These are phyloP conservation scores for Poecilia gillii DNA, from an alignment of 2,797 vertebrate genomes.

Conservation along the genomic window DNA sequence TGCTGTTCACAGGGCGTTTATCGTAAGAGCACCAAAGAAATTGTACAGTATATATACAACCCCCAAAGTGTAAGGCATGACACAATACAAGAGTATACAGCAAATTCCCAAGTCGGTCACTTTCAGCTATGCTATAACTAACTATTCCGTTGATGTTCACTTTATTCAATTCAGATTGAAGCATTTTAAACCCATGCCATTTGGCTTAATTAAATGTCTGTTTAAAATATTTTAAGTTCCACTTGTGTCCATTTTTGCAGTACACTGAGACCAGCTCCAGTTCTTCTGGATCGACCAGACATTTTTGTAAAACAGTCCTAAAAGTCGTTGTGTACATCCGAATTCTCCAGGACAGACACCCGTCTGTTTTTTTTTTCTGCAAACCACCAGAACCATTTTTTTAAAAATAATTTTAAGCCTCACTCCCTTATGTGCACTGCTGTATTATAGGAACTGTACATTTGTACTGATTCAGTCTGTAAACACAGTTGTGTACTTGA, in stretches of 20 bases:
- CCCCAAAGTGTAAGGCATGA: constrained; percentile 69
- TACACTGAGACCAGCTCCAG: constrained; percentile 75
- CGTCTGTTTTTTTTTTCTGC: constrained; percentile 32
- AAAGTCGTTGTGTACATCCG: constrained; percentile 38
- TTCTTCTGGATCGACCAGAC: constrained; percentile 36
- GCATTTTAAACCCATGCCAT: constrained; percentile 29
- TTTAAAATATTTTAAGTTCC: constrained; percentile 34
- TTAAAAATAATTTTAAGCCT: constrained; percentile 48
- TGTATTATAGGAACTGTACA: constrained; percentile 38
- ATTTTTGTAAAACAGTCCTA: constrained; percentile 38
- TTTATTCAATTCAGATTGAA: constrained; percentile 27
- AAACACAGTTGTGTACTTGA: constrained; percentile 54
- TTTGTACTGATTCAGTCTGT: constrained; percentile 49
- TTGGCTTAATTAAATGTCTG: constrained; percentile 35
- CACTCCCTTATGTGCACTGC: constrained; percentile 47
- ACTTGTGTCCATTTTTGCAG: constrained; percentile 23
- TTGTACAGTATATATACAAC: constrained; percentile 75
- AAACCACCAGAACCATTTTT: constrained; percentile 39
- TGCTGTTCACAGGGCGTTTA: constrained; percentile 72
- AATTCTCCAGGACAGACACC: constrained; percentile 18
- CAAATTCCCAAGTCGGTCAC: constrained; percentile 56
- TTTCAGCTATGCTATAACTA: constrained; percentile 29
- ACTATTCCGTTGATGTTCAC: constrained; percentile 19
- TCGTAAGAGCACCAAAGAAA: constrained; percentile 75
- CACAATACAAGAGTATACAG: constrained; percentile 71